Conservation (phyloP, 2,888 invertebrate genomes). For the Bugulina stolonifera region DNA sequence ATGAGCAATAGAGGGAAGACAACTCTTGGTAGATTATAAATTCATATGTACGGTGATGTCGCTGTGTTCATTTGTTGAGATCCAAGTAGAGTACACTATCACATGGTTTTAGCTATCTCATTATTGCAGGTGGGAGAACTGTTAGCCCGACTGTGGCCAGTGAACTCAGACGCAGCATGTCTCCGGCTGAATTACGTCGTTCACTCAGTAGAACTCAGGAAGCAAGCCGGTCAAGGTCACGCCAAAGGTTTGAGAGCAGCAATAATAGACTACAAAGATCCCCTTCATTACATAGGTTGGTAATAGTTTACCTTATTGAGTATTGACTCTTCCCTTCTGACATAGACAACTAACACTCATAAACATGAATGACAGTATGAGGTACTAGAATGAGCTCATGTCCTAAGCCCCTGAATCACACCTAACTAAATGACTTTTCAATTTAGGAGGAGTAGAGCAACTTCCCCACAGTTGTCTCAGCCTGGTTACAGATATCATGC, state of each 20-base stretch:
- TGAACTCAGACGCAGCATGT: slow-evolving; percentile 9
- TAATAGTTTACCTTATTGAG: too few relatives aligned
- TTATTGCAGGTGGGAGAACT: neutral
- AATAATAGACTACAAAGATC: slow-evolving; percentile 17
- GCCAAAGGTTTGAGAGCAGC: slow-evolving; percentile 8
- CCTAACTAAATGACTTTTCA: neutral
- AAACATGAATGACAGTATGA: too few relatives aligned
- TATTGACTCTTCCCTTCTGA: too few relatives aligned
- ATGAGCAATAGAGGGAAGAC: too few relatives aligned
- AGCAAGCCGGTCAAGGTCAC: slow-evolving; percentile 2
- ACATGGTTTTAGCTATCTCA: too few relatives aligned
- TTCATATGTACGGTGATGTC: too few relatives aligned
- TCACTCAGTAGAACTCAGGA: neutral
- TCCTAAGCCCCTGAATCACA: too few relatives aligned
- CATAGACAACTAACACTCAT: too few relatives aligned
- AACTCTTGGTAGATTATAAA: too few relatives aligned
- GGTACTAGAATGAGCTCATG: too few relatives aligned
- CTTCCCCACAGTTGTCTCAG: neutral
- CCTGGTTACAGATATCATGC: neutral
- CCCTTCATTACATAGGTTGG: neutral
- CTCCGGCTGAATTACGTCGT: neutral
- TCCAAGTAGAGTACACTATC: too few relatives aligned
- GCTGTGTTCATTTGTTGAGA: too few relatives aligned
- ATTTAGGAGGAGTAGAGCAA: neutral
- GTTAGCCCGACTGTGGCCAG: slow-evolving; percentile 14